Evolutionary conservation across 2,888 invertebrate species (phyloP).

Genomic region (Macrophya alboannulata): DNA sequence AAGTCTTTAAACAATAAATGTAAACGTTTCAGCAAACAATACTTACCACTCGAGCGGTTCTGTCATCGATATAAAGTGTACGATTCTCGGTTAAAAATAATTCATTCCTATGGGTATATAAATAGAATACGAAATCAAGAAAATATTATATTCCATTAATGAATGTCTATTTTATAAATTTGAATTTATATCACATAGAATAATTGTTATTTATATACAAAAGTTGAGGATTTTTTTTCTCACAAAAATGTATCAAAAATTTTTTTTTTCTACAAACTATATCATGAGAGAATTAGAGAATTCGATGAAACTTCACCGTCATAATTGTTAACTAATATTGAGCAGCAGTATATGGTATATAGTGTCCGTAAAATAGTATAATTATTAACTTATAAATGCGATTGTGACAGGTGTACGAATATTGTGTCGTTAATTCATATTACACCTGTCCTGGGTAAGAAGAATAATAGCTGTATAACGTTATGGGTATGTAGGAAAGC

Average conservation of each 20-base stretch:
- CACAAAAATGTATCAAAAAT: not conserved
- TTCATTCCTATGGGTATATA: not conserved
- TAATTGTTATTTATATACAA: not conserved
- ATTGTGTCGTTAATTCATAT: conserved; percentile 21
- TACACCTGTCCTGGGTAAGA: conserved; percentile 30
- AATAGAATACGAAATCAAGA: not conserved
- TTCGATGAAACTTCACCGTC: not conserved
- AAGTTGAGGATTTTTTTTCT: not conserved
- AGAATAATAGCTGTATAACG: not conserved
- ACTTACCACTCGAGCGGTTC: not conserved
- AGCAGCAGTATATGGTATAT: not conserved
- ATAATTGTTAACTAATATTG: not conserved
- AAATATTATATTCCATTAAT: not conserved
- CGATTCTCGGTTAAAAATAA: not conserved
- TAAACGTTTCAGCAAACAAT: not conserved
- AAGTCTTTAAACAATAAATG: not conserved
- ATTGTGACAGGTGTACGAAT: conserved; percentile 23
- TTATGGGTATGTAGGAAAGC: not conserved
- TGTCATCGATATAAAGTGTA: not conserved
- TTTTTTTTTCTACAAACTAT: not conserved
- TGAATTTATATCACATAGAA: not conserved
- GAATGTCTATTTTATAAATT: not conserved
- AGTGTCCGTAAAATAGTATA: not conserved
- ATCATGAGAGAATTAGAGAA: not conserved
- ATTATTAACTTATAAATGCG: conserved; percentile 16